Evolutionary conservation across 2,888 invertebrate genomes (phyloP), one percentile per base, ranked within the genome.

Genomic region (Platypus cylindrus): DNA sequence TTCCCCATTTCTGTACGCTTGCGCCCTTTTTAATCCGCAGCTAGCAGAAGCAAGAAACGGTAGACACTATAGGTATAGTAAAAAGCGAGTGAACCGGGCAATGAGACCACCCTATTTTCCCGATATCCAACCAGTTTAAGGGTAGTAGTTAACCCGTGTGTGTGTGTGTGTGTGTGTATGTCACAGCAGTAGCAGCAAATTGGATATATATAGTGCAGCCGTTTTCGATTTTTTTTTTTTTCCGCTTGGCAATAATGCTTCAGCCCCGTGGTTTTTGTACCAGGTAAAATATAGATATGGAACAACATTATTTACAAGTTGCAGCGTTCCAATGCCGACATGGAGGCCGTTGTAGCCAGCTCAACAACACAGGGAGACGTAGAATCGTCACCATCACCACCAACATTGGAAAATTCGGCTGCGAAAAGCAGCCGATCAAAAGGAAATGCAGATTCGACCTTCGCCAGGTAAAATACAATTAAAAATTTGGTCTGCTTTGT

Each of bases 391-490:
- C 17, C 33, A 28, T 26, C 28, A 11, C 17, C 34, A 16, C 31
- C 40, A 17, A 18, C 37, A 22, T 26, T 9, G 14, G 28, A 31
- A 13, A 16, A n/a, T 8, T 17, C 30, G 11, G 27, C 58, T n/a
- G n/a, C n/a, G n/a, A n/a, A n/a, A n/a, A n/a, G n/a, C n/a, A n/a
- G n/a, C 58, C 34, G 24, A 29, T 31, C 37, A 18, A 37, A 54
- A 44, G 53, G 56, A 48, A 56, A 54, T 40, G 54, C 54, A 36
- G 63, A 62, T 50, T 60, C 61, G 34, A 60, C 63, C 36, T 62
- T 56, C 48, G 52, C 59, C 53, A 60, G 61, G 61, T 50, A 42
- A n/a, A n/a, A n/a, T n/a, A n/a, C n/a, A n/a, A n/a, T n/a, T n/a
- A n/a, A n/a, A n/a, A n/a, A n/a, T n/a, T n/a, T n/a, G n/a, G n/a